Evolutionary conservation across 2,888 invertebrate species (phyloP), one percentile per base, ranked within the genome.

Genomic region (Dicyrtoma fusca): DNA sequence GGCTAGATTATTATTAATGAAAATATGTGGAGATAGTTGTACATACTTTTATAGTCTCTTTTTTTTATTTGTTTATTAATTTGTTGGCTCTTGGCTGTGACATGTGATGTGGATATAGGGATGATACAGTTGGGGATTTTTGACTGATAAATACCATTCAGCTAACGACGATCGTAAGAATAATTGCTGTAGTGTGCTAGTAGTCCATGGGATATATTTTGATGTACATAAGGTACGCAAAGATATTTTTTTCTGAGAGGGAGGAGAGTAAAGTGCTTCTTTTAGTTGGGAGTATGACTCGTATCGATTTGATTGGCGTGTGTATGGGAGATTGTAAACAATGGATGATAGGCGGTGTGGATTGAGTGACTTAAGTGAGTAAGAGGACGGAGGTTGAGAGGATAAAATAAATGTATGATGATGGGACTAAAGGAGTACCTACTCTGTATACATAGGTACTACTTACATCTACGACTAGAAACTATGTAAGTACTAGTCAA

Each of bases 231-330:
- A 44, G 45, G 45, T 44, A 13, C 13, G 13, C 23, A 25, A 17
- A 26, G 53, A 17, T 53, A 21, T 53, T 53, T 53, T 5, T 55
- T 17, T 47, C 10, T 23, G 23, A 42, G 19, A 49, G 17, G 53
- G 53, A 55, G 55, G 55, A 42, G 66, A 51, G 8, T 34, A 17
- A 51, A 21, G 25, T 42, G 4, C 13, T 10, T 25, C 2, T 23
- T 14, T 51, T 25, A 34, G 13, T 66, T 42, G 53, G 55, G 1
- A 26, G 34, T 3, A 57, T 45, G 57, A 66, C 53, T 51, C 42
- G 51, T 71, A 74, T 74, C 61, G 74, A 74, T 71, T 74, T 74
- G 74, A 74, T 74, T 74, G 74, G 74, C 74, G 71, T 71, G 49
- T 69, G 59, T 69, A 69, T 49, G 51, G 17, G 45, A 57, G 61